phyloP scores from a whole-genome alignment of 2,113 vertebrate genomes.

The Phaetusa simplex region DNA sequence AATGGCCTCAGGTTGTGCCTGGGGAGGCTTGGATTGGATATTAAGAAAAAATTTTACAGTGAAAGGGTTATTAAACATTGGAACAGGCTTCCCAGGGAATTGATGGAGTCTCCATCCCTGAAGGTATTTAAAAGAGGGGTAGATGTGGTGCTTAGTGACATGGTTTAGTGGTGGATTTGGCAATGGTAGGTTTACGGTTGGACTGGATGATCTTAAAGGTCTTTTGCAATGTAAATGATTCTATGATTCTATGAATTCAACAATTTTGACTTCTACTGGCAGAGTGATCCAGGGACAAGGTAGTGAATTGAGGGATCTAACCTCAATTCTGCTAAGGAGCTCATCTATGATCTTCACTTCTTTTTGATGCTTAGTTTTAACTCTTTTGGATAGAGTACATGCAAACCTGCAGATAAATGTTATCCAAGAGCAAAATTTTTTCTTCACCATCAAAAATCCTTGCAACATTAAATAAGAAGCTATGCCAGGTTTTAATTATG shows the following conservation, averaged over 20 bases:
- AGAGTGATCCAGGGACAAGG: not conserved
- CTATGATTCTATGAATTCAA: not conserved
- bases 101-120: not conserved
- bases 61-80: not conserved
- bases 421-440: not conserved
- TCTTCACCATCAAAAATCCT: not conserved
- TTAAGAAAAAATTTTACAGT: not conserved
- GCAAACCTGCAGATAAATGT: not conserved
- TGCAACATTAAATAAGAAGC: not conserved
- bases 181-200: not conserved
- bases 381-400: not conserved
- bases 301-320: not conserved
- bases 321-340: not conserved
- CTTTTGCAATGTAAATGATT: not conserved
- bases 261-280: not conserved
- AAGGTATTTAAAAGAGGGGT: not conserved
- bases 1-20: not conserved
- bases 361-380: not conserved
- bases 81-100: not conserved
- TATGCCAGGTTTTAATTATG: not conserved
- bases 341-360: not conserved
- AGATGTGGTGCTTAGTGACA: not conserved
- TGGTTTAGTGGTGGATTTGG: not conserved
- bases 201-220: not conserved
- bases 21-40: not conserved